Evolutionary conservation across 1,140 invertebrate species (phyloP), one percentile per base, ranked within the genome.

Genomic region (Orchesella cincta): DNA sequence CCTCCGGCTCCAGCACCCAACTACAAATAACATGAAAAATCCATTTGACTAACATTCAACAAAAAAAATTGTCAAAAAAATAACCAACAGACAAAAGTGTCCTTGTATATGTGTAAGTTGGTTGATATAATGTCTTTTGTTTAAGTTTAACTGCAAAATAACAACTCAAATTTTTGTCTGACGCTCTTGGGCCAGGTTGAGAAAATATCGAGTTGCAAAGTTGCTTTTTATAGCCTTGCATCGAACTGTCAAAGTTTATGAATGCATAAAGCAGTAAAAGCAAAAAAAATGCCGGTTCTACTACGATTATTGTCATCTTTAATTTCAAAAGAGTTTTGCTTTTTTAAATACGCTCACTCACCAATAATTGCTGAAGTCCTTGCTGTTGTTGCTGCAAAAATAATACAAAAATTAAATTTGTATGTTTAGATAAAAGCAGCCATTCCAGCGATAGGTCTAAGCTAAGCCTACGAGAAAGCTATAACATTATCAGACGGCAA

Each of bases 381-480:
- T 82, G 82, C 77, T 83, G 81, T 75, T 84, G 83, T 81, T 84
- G 83, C 83, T 83, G 80, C 54, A 83, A 84, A 82, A 73, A 73
- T 28, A 73, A 73, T 73, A 73, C 16, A 73, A 73, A 73, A 73
- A 73, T 73, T 73, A 51, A 46, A n/a, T n/a, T n/a, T n/a, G n/a
- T n/a, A n/a, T n/a, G n/a, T n/a, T n/a, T n/a, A n/a, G n/a, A n/a
- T n/a, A n/a, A n/a, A n/a, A n/a, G n/a, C n/a, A n/a, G n/a, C n/a
- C n/a, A n/a, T n/a, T n/a, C n/a, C n/a, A n/a, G n/a, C n/a, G n/a
- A n/a, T n/a, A n/a, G n/a, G n/a, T n/a, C n/a, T n/a, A n/a, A n/a
- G n/a, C n/a, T n/a, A n/a, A n/a, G n/a, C n/a, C n/a, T n/a, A n/a
- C n/a, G n/a, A n/a, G n/a, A n/a, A n/a, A n/a, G n/a, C n/a, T n/a